Conservation (phyloP, 2,888 invertebrate species). For the Chrysolina oricalcia region DNA sequence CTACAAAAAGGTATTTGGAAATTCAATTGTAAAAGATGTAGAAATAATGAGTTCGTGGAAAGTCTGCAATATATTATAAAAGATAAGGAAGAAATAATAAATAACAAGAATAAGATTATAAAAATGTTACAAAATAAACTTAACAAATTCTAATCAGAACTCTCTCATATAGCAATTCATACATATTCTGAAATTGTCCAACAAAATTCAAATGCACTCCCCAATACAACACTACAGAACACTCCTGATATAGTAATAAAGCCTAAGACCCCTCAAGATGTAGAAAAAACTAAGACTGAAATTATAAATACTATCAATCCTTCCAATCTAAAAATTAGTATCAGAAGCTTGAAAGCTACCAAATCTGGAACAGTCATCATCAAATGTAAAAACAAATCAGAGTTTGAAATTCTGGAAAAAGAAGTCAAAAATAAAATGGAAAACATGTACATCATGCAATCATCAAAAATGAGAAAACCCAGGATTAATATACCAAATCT, state of each 20-base stretch:
- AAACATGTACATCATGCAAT: too few relatives aligned
- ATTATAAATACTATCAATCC: too few relatives aligned
- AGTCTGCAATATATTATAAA: conserved; percentile 21
- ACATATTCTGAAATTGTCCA: conserved; percentile 2
- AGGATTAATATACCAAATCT: too few relatives aligned
- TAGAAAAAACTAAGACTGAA: too few relatives aligned
- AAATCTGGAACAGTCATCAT: not conserved
- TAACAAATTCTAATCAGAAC: conserved; percentile 23
- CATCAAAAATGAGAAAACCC: too few relatives aligned
- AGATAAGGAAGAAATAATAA: conserved; percentile 30
- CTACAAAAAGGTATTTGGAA: conserved; percentile 31
- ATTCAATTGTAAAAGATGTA: conserved; percentile 27
- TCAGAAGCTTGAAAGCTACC: conserved; percentile 5
- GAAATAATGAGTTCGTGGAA: conserved; percentile 29
- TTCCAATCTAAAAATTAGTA: conserved; percentile 18
- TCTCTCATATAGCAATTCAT: conserved; percentile 1
- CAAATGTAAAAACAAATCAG: conserved; percentile 28
- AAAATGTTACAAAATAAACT: conserved; percentile 29
- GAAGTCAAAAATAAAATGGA: not conserved
- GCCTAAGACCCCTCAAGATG: conserved; percentile 22
- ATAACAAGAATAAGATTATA: conserved; percentile 30
- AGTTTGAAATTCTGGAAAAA: too few relatives aligned
- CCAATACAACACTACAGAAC: not conserved
- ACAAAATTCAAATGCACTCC: conserved; percentile 5
- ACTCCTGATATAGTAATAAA: conserved; percentile 26